Base-by-base conservation (phyloP, 2,113 vertebrate genomes). In the Loxodonta africana region DNA sequence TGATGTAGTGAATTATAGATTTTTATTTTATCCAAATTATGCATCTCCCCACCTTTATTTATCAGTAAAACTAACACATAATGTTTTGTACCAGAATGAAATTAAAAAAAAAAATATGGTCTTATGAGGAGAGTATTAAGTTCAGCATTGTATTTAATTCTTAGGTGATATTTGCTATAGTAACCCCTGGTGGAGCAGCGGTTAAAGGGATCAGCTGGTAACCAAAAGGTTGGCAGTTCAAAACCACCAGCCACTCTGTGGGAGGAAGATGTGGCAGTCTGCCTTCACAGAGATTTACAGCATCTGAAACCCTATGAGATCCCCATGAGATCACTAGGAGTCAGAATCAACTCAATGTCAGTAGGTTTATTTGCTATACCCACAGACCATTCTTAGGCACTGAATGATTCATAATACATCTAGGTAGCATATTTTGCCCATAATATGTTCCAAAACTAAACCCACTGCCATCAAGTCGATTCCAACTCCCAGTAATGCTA, bases 1-100 rank as follows among this genome's bases (percentile, higher is more conserved):
- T 33, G 2, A 30, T 60, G 10, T 37, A 53, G 30, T 69, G 63
- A 92, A 51, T 6, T 44, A 51, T 44, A 18, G 63, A 90, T 57
- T 80, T 93, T 80, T 80, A 83, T 84, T 95, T 94, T 69, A 83
- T 82, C 17, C 30, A 87, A 84, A 90, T 90, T 93, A 71, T 84
- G 15, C 37, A 77, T 63, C 33, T 76, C 1, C 14, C 4, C 21
- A 86, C 9, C 15, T 92, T 65, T 89, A 37, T 88, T 92, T 51
- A 83, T 53, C 92, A 78, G 57, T 57, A 65, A 83, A 80, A 57
- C 6, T 41, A 91, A 69, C 3, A 62, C 25, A 86, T 11, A 81
- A 33, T 28, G 17, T 62, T 90, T 78, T 82, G 53, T 73, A 77
- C 1, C 63, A 81, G 95, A 89, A 93, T n/a, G n/a, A 95, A 83